These are phyloP conservation scores for Acanthaster planci DNA, from an alignment of 35 echinoderm and acorn worm species.

Conservation along the genomic window DNA sequence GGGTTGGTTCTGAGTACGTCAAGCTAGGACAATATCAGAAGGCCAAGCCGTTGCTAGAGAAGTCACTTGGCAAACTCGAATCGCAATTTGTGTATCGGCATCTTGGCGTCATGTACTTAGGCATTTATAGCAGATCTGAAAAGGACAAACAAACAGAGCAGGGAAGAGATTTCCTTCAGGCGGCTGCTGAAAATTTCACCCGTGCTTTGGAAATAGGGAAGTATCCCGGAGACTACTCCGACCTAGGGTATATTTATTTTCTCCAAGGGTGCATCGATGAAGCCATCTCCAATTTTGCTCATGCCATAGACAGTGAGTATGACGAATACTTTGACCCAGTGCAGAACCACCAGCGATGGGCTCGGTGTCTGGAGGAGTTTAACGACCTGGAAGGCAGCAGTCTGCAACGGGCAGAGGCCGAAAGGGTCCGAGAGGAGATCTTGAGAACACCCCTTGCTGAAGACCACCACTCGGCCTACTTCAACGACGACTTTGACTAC, in stretches of 20 bases:
- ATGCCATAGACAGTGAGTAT: conserved; percentile 44
- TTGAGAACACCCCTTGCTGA: conserved; percentile 19
- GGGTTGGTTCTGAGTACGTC: conserved; percentile 75
- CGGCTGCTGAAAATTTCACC: conserved; percentile 47
- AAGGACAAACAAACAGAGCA: background rate
- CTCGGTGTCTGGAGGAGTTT: conserved; percentile 31
- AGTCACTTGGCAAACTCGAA: conserved; percentile 38
- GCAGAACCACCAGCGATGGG: conserved; percentile 61
- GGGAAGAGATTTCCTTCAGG: conserved; percentile 29
- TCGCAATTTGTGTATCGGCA: conserved; percentile 73
- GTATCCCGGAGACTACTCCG: conserved; percentile 78
- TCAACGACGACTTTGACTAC: conserved; percentile 68
- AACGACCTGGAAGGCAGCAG: background rate
- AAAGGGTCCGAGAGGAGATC: conserved; percentile 17
- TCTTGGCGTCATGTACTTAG: conserved; percentile 54
- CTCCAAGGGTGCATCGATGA: conserved; percentile 31
- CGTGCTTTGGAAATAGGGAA: conserved; percentile 45
- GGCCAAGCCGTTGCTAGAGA: conserved; percentile 55
- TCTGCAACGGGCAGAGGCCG: background rate
- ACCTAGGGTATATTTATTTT: conserved; percentile 66
- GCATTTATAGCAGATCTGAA: conserved; percentile 41
- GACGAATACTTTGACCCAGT: conserved; percentile 76
- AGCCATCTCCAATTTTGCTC: conserved; percentile 51
- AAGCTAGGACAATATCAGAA: conserved; percentile 39
- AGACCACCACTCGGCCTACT: conserved; percentile 35